A percentile compares a stretch with the other conserved stretches of the same genome.
These are phyloP conservation scores for Eidolon dupreanum DNA, from an alignment of 2,797 vertebrate genomes.

Conservation along the genomic window DNA sequence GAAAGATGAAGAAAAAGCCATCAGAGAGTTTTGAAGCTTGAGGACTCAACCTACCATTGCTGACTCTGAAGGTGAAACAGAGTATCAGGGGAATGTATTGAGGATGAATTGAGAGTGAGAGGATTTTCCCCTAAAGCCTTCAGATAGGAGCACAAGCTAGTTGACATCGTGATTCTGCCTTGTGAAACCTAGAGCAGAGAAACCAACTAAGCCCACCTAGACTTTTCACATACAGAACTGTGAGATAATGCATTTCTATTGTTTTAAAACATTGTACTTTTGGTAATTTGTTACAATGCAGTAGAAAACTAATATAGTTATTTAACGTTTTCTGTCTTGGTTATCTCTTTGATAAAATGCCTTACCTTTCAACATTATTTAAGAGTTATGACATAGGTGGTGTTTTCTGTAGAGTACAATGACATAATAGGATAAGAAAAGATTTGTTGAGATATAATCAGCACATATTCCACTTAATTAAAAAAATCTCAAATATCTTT, in stretches of 20 bases:
- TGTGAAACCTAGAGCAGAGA: neutral
- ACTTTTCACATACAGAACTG: neutral
- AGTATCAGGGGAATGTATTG: neutral
- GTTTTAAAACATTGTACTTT: neutral
- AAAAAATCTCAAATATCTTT: neutral
- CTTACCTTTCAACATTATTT: neutral
- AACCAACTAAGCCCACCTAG: neutral
- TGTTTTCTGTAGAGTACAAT: neutral
- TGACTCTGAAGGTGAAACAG: neutral
- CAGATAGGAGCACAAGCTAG: neutral
- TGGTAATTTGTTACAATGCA: neutral
- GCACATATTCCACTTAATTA: neutral
- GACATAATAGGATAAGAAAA: neutral
- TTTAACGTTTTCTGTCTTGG: neutral
- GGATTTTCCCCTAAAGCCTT: neutral
- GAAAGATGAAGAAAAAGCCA: neutral
- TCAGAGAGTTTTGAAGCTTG: neutral
- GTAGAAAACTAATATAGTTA: neutral
- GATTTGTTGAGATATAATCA: constrained; percentile 1
- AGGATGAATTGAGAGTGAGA: neutral
- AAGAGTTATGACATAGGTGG: neutral
- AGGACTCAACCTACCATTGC: neutral
- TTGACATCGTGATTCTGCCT: neutral
- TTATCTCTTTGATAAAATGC: neutral
- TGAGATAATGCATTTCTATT: neutral